phyloP scores from a whole-genome alignment of 2,888 invertebrate genomes.

The Brenthis ino region DNA sequence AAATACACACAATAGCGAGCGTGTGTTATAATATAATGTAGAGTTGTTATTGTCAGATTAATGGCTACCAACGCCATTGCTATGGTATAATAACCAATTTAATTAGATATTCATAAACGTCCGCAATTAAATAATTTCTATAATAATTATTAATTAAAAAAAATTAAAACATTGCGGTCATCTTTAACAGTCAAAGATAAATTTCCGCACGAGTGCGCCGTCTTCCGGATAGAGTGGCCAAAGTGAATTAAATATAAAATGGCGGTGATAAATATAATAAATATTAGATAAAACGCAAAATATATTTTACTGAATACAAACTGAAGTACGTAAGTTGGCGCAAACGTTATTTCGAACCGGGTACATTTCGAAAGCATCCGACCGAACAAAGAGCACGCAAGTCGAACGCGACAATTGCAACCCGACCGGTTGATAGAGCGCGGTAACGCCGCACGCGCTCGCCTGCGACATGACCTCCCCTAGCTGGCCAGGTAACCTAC shows the following conservation, averaged over 20 bases:
- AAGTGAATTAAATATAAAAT: slow-evolving; percentile 48
- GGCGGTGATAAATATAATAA: slow-evolving; percentile 44
- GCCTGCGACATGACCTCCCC: slow-evolving; percentile 50
- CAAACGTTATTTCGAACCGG: slow-evolving; percentile 64
- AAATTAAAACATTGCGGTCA: slow-evolving; percentile 4
- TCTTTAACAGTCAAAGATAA: slow-evolving; percentile 19
- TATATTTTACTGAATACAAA: background rate
- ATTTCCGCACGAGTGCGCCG: slow-evolving; percentile 26
- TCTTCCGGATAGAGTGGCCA: slow-evolving; percentile 26
- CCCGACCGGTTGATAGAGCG: slow-evolving; percentile 51
- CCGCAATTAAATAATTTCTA: background rate
- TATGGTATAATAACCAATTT: slow-evolving; percentile 25
- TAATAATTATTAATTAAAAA: background rate
- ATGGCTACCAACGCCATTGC: slow-evolving; percentile 34
- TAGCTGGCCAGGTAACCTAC: slow-evolving; percentile 62
- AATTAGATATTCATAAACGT: slow-evolving; percentile 27
- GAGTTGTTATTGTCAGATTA: slow-evolving; percentile 44
- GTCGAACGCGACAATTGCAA: slow-evolving; percentile 63
- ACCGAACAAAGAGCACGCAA: slow-evolving; percentile 76
- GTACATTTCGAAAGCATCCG: slow-evolving; percentile 70
- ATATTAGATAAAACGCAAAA: slow-evolving; percentile 48
- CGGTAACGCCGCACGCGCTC: slow-evolving; percentile 42
- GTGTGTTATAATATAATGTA: slow-evolving; percentile 4
- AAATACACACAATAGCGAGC: slow-evolving; percentile 31
- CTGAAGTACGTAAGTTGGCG: slow-evolving; percentile 38